A percentile compares a stretch with the other conserved stretches of the same genome.
Evolutionary conservation across 2,113 vertebrate genomes (phyloP).

Genomic region (Vulpes vulpes): DNA sequence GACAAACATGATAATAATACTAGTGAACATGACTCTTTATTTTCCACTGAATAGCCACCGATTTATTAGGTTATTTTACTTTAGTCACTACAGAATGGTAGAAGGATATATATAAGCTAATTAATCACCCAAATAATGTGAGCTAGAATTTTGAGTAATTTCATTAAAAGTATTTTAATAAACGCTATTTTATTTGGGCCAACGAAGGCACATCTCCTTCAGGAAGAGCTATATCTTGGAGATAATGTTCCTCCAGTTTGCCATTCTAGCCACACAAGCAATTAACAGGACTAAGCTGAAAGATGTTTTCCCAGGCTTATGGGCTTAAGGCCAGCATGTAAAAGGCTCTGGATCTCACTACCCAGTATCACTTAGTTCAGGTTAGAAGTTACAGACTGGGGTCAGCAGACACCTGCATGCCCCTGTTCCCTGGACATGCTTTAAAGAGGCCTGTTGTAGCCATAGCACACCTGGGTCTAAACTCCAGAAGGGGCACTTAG

Average conservation of each 20-base stretch:
- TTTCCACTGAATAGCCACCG: background rate
- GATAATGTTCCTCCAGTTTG: background rate
- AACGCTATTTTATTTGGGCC: background rate
- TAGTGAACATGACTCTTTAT: background rate
- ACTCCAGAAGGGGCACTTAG: background rate
- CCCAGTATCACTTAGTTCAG: background rate
- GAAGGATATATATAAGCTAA: background rate
- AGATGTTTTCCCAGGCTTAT: background rate
- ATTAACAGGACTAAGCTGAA: background rate
- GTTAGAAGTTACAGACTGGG: background rate
- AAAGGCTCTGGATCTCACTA: background rate
- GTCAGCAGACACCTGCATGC: background rate
- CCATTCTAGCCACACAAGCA: background rate
- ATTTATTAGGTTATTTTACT: constrained; percentile 4
- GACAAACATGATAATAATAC: background rate
- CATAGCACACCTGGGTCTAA: background rate
- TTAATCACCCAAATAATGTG: background rate
- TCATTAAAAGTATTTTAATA: background rate
- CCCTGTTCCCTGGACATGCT: background rate
- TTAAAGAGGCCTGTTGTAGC: background rate
- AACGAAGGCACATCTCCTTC: background rate
- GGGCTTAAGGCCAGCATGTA: background rate
- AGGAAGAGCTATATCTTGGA: background rate
- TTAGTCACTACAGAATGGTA: background rate
- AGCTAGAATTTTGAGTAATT: constrained; percentile 15